Base-by-base conservation (phyloP, 2,888 invertebrate genomes). In the Neoaliturus tenellus region DNA sequence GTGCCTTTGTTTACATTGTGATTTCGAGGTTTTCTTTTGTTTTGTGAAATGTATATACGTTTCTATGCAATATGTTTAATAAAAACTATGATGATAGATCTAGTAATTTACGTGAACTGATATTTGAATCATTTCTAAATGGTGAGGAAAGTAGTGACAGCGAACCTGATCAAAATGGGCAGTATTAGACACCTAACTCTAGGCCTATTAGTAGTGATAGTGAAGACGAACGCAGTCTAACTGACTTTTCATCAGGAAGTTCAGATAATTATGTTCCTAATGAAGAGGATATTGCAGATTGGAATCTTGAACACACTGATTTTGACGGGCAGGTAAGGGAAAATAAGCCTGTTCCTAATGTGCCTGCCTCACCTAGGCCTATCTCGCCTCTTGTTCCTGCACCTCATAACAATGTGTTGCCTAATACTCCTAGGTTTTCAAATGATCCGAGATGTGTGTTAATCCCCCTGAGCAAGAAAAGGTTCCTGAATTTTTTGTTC, bases 401-500 rank as follows among this genome's bases (percentile, higher is more conserved):
- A n/a, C n/a, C n/a, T n/a, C n/a, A n/a, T n/a, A n/a, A n/a, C 17
- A 51, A 51, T 51, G 51, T 12, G 17, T 17, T 51, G 4, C 51
- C 14, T 28, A 44, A 48, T 48, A 48, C 17, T 17, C 48, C 48
- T 48, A 48, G 48, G n/a, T 17, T 17, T n/a, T 14, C n/a, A 14
- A 8, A 17, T n/a, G 48, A n/a, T 48, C 10, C 48, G 8, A 48
- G 14, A 17, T 48, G 48, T 8, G 48, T 48, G 80, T 80, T 31
- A 58, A 58, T 62, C 80, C 80, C 62, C 80, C 80, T 14, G 55
- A 80, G 20, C n/a, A 14, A 58, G 80, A 80, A 58, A 31, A 58
- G 23, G 31, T 33, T 31, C 17, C 62, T 58, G 58, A 31, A 58
- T 39, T 39, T 58, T 23, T 58, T 39, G 55, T 80, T 55, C 31